Evolutionary conservation across 2,888 invertebrate genomes (phyloP), one percentile per base, ranked within the genome.

Genomic region (Melipona beecheii): DNA sequence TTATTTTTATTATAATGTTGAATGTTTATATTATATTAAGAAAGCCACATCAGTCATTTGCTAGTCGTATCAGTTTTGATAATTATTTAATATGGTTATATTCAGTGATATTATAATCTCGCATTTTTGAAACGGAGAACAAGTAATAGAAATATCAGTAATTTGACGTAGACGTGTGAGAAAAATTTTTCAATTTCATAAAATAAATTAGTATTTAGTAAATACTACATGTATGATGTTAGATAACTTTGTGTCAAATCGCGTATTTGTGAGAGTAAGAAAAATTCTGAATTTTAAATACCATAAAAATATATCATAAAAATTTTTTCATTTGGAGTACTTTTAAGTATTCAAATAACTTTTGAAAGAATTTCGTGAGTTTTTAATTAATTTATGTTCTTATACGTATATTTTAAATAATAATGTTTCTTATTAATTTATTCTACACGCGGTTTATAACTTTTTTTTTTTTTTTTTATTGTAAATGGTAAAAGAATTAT

Each of bases 21-120:
- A 81, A 52, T 75, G 31, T 76, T 77, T 75, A 81, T 86, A 87
- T 77, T 75, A 81, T 86, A 87, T 80, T 86, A 89, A 91, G 87
- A 92, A 91, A 94, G 91, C 88, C 92, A 91, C 92, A 93, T 94
- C 94, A 94, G 94, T 94, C 94, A 94, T 93, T 93, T 93, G 92
- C 94, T 94, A 94, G 94, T 94, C 94, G 93, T 91, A 91, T 92
- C 92, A 91, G 86, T 91, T 91, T 85, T 90, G 88, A 90, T 90
- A 81, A 78, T 91, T 87, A 87, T 87, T 81, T 85, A 81, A 84
- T 68, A 36, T 69, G 72, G 21, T 77, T 81, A 84, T 75, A 81
- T 83, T 85, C 83, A 83, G 54, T 54, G 52, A 65, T 56, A 75
- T 65, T 66, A 21, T 56, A 83, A 83, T 43, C 24, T 54, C 43